phyloP scores from a whole-genome alignment of 2,113 vertebrate species.

The Eubucco bourcierii region DNA sequence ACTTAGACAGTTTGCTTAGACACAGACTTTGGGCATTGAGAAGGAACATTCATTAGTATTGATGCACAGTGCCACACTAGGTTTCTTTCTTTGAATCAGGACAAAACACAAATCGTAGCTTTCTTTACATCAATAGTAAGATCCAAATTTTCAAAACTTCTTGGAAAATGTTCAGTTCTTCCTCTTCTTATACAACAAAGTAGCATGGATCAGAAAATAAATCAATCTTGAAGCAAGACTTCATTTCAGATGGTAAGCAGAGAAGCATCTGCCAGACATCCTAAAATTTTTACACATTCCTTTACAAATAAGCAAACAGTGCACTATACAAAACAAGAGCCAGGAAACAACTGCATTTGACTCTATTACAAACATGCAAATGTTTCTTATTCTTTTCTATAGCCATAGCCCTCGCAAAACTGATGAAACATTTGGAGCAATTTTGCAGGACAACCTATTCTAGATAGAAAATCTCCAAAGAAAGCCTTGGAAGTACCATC shows the following conservation, averaged over 20 bases:
- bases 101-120: neutral
- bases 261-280: neutral
- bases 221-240: neutral
- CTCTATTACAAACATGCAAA: neutral
- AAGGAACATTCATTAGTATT: neutral
- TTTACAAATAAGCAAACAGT: neutral
- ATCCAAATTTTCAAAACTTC: neutral
- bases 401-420: neutral
- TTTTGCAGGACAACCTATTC: neutral
- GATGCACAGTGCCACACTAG: neutral
- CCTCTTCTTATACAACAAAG: neutral
- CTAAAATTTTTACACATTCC: neutral
- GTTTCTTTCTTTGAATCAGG: neutral
- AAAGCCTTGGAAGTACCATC: neutral
- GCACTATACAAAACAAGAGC: neutral
- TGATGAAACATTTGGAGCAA: neutral
- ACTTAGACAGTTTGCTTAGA: neutral
- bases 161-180: neutral
- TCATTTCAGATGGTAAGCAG: neutral
- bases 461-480: neutral
- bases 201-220: neutral
- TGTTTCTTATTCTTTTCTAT: neutral
- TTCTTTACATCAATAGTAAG: neutral
- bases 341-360: neutral
- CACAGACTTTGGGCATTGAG: neutral